Percentiles rank a stretch among this genome's conserved stretches.
These are phyloP conservation scores for Crax fasciolata DNA, from an alignment of 2,797 vertebrate species.

Conservation along the genomic window DNA sequence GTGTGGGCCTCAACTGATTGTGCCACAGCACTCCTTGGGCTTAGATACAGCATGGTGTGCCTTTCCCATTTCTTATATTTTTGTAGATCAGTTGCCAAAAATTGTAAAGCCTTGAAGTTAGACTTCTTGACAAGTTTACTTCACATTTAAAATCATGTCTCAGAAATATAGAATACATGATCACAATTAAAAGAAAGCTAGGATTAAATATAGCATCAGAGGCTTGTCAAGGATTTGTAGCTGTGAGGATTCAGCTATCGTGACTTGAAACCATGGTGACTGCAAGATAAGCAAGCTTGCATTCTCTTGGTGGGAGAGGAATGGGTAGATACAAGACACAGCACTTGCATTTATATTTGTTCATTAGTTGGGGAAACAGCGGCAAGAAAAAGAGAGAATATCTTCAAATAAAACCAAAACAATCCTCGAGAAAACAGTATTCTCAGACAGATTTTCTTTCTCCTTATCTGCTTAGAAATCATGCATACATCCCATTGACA, in stretches of 20 bases:
- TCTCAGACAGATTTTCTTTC: not conserved
- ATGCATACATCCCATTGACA: not conserved
- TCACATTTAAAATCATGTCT: not conserved
- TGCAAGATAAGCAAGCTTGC: not conserved
- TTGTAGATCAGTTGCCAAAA: not conserved
- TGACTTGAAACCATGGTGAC: conserved; percentile 13
- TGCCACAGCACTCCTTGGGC: not conserved
- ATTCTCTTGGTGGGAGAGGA: not conserved
- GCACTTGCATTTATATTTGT: not conserved
- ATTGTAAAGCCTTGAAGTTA: not conserved
- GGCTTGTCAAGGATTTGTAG: conserved; percentile 1
- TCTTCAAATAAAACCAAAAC: not conserved
- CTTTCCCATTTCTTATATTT: not conserved
- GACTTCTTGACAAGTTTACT: not conserved
- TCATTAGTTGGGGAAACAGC: not conserved
- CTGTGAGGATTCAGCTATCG: not conserved
- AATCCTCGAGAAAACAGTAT: not conserved
- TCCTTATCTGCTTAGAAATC: conserved; percentile 20
- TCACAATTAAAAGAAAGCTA: not conserved
- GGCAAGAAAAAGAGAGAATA: not conserved
- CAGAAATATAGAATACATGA: not conserved
- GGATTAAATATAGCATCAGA: conserved; percentile 2
- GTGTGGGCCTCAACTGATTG: fast-evolving
- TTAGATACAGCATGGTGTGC: fast-evolving
- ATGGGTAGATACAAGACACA: not conserved